Base-by-base conservation (phyloP, 1,140 invertebrate species). In the Zaprionus nigranus region DNA sequence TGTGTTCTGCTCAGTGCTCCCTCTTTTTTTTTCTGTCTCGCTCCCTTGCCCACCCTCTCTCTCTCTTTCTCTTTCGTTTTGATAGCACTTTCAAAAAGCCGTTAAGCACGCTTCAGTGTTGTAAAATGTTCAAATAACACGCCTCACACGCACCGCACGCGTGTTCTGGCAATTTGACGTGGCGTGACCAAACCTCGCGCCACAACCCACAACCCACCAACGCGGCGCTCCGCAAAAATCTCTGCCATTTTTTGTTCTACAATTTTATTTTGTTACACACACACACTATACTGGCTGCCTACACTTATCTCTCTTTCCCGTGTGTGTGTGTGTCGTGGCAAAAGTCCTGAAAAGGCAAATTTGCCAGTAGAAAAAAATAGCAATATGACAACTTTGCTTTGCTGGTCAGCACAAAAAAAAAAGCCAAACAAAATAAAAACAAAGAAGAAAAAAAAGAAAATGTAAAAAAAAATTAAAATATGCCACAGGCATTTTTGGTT, bases 71-170 rank as follows among this genome's bases (percentile, higher is more conserved):
- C 40, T 46, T n/a, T 46, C 15, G 2, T 40, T 40, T 46, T 78
- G 81, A 83, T 83, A 70, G 81, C 77, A 83, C 64, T 83, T 83
- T 84, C 74, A 83, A 84, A 84, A 83, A 80, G 81, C 81, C 81
- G 81, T 83, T 83, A 83, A 80, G 81, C 81, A 84, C 77, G 81
- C 81, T 77, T 77, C 81, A 84, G 81, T 83, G 81, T 83, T 84
- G 82, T 84, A 84, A 80, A 83, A 80, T 69, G 81, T 62, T 83
- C 68, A 77, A 84, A 84, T 83, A 84, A 83, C 81, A 84, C 68
- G 82, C 78, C 71, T 66, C 82, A 84, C 73, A 75, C 73, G 67
- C 73, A 75, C 61, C 69, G 57, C 73, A 75, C 60, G 61, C 81
- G 81, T 82, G 81, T 84, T 49, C 64, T 66, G 74, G 82, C 82